phyloP scores from a whole-genome alignment of 2,797 vertebrate species.

The Fratercula arctica region DNA sequence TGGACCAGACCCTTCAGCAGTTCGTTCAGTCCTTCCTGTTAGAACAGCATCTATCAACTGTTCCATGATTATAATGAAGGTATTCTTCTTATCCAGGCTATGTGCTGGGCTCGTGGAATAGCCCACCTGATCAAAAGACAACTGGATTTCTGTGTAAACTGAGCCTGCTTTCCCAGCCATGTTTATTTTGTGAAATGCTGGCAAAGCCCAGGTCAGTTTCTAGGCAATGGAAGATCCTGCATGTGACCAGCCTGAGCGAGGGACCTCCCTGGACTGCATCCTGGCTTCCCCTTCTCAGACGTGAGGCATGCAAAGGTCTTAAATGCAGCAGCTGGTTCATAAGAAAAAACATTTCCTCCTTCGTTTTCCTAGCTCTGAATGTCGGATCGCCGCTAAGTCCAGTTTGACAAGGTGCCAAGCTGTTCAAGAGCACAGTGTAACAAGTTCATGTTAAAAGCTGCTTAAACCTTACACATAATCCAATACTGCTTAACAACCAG shows the following conservation, averaged over 20 bases:
- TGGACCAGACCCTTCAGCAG: not conserved
- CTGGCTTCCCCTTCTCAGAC: not conserved
- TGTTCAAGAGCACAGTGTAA: not conserved
- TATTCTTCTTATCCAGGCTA: not conserved
- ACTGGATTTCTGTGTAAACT: too few species aligned
- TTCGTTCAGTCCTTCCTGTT: not conserved
- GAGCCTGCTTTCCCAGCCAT: not conserved
- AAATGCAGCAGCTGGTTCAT: not conserved
- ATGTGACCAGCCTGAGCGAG: not conserved
- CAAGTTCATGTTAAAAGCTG: not conserved
- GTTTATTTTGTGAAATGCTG: not conserved
- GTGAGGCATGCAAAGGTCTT: not conserved
- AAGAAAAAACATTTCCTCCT: not conserved
- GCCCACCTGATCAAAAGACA: not conserved
- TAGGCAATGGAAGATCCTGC: not conserved
- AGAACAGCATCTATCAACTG: not conserved
- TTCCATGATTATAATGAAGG: not conserved
- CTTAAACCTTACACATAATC: not conserved
- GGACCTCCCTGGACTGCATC: not conserved
- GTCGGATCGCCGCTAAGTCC: not conserved
- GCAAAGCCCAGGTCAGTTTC: not conserved
- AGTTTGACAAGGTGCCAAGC: not conserved
- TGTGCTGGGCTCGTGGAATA: not conserved
- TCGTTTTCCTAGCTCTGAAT: not conserved
- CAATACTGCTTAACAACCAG: not conserved